Percentiles rank a stretch among this genome's conserved stretches.
Conservation (phyloP, 23 tunicate species). For the Styela plicata region DNA sequence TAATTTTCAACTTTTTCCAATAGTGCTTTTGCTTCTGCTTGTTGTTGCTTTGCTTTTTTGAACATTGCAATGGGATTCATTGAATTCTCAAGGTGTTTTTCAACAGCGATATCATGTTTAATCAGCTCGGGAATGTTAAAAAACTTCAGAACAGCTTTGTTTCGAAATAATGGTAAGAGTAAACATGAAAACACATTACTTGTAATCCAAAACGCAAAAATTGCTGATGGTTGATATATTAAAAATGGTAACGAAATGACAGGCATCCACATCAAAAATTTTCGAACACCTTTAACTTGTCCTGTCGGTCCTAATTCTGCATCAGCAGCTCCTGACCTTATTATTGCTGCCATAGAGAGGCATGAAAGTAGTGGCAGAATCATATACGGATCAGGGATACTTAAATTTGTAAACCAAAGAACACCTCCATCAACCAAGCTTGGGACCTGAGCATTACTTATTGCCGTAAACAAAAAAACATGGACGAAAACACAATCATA, state of each 20-base stretch:
- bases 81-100: conserved; percentile 13
- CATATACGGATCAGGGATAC: conserved; percentile 61
- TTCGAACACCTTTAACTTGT: conserved; percentile 24
- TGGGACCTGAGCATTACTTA: conserved; percentile 45
- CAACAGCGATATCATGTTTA: conserved; percentile 29
- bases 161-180: conserved; percentile 34
- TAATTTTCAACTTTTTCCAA: conserved; percentile 45
- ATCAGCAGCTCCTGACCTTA: conserved; percentile 76
- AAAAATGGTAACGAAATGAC: conserved; percentile 51
- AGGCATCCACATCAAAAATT: conserved; percentile 49
- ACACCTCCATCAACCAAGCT: conserved; percentile 53
- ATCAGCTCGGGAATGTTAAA: conserved; percentile 46
- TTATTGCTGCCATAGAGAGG: conserved; percentile 36
- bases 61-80: conserved; percentile 31
- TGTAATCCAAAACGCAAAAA: conserved; percentile 80
- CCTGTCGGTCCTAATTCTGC: conserved; percentile 67
- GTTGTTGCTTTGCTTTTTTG: conserved; percentile 23
- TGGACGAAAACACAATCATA: conserved; percentile 52
- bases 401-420: conserved; percentile 69
- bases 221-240: conserved; percentile 63
- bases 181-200: conserved; percentile 56
- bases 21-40: conserved; percentile 19
- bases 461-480: conserved; percentile 71
- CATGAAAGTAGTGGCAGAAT: conserved; percentile 56
- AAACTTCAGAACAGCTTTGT: conserved; percentile 26